Evolutionary conservation across 2,888 invertebrate species (phyloP), one percentile per base, ranked within the genome.

Genomic region (Drosophila peninsularis): DNA sequence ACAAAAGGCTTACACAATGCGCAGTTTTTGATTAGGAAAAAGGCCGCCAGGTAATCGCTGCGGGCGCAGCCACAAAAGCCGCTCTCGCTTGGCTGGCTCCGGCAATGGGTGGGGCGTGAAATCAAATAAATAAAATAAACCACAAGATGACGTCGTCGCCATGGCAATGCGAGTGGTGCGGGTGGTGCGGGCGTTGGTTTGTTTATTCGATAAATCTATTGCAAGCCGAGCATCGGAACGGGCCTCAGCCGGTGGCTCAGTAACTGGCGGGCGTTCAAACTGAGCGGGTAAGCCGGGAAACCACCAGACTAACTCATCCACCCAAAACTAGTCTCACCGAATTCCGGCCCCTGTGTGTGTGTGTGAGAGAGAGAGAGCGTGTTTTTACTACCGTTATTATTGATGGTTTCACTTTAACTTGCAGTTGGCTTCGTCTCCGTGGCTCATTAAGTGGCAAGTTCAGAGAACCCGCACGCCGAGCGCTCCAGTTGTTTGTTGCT

Each of bases 131-230:
- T 86, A 83, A 86, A 81, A 72, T 75, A 81, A 88, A 83, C 85
- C 88, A 72, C 88, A 85, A 85, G 85, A 88, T 85, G 85, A 85
- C 88, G 86, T 86, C 73, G 86, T 86, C 74, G 62, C 76, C 84
- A 86, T 86, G 88, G 76, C 86, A 76, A 86, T 84, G 41, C 45
- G 27, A 55, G 53, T 49, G 37, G 67, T 41, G 37, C 62, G 49
- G 62, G 50, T 37, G 54, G 57, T 58, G 56, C 53, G 69, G 62
- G 71, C 34, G 71, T 47, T 27, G 52, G 52, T 73, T 86, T 86
- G 86, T 86, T 86, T 82, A 86, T 86, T 86, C 86, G 86, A 86
- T 86, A 86, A 86, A 82, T 86, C 84, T 75, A 82, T 83, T 80
- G 79, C 74, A 72, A 65, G 67, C 65, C 71, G 78, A 70, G 73